Percentiles rank a stretch among this genome's conserved stretches.
These are phyloP conservation scores for Lepidochitona cinerea DNA, from an alignment of 2,888 invertebrate species.

Conservation along the genomic window DNA sequence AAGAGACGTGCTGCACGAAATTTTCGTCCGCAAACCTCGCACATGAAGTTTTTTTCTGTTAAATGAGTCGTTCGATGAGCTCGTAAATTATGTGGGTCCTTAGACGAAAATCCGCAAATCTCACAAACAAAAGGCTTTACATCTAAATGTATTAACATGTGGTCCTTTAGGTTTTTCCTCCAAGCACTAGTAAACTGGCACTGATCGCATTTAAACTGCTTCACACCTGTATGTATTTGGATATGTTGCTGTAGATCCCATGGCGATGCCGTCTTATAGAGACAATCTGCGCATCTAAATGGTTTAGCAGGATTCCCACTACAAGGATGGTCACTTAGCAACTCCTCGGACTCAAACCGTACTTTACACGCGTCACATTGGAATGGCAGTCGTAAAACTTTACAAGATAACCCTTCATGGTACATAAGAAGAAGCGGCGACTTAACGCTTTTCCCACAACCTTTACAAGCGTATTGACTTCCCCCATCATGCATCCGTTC, in stretches of 20 bases:
- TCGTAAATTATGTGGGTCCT: conserved; percentile 6
- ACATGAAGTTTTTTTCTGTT: background rate
- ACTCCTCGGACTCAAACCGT: background rate
- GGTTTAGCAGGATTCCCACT: background rate
- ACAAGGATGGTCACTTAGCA: background rate
- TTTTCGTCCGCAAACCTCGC: background rate
- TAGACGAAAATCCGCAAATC: conserved; percentile 1
- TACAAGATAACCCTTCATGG: background rate
- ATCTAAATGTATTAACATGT: conserved; percentile 7
- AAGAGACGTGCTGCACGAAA: background rate
- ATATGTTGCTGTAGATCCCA: conserved; percentile 9
- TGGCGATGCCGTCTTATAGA: conserved; percentile 2
- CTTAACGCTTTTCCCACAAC: background rate
- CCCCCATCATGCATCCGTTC: background rate
- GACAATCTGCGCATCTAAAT: background rate
- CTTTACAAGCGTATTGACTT: background rate
- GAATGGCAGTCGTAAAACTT: background rate
- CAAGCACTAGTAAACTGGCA: conserved; percentile 11
- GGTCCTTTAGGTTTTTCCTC: conserved; percentile 13
- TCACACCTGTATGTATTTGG: background rate
- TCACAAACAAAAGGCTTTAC: conserved; percentile 8
- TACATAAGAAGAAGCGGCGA: background rate
- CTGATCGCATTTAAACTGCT: conserved; percentile 10
- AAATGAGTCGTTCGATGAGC: background rate
- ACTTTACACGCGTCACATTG: background rate